A percentile compares a stretch with the other conserved stretches of the same genome.
These are phyloP conservation scores for Melanotaenia boesemani DNA, from an alignment of 2,797 vertebrate species.

Conservation along the genomic window DNA sequence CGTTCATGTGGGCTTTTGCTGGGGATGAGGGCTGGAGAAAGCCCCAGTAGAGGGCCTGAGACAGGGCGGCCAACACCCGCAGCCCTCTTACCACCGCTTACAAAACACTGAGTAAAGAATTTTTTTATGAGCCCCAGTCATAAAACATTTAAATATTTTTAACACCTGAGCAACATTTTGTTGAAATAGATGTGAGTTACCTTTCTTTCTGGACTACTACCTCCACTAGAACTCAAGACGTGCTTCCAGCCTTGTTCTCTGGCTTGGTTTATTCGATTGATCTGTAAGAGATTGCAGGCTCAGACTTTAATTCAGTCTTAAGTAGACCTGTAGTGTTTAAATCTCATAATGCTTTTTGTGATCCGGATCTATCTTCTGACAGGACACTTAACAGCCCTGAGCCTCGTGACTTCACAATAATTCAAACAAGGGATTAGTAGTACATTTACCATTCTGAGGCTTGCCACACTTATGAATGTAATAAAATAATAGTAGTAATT, in stretches of 20 bases:
- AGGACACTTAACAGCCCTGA: not conserved
- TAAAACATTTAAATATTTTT: not conserved
- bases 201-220: constrained; percentile 86
- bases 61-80: constrained; percentile 57
- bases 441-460: not conserved
- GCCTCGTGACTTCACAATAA: not conserved
- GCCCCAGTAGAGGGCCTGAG: constrained; percentile 35
- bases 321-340: not conserved
- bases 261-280: constrained; percentile 94
- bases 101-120: constrained; percentile 80
- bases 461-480: not conserved
- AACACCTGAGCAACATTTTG: not conserved
- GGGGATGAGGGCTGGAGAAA: constrained; percentile 46
- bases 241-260: constrained; percentile 98
- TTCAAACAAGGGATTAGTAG: not conserved
- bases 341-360: not conserved
- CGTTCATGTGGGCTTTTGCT: constrained; percentile 86
- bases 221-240: constrained; percentile 91
- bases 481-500: not conserved
- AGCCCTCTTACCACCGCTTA: constrained; percentile 81
- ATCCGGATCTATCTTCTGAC: not conserved
- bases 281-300: constrained; percentile 70
- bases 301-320: constrained; percentile 3
- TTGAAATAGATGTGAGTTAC: constrained; percentile 44
- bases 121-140: not conserved